phyloP scores from a whole-genome alignment of 1,140 invertebrate species.

The Hyles vespertilio region DNA sequence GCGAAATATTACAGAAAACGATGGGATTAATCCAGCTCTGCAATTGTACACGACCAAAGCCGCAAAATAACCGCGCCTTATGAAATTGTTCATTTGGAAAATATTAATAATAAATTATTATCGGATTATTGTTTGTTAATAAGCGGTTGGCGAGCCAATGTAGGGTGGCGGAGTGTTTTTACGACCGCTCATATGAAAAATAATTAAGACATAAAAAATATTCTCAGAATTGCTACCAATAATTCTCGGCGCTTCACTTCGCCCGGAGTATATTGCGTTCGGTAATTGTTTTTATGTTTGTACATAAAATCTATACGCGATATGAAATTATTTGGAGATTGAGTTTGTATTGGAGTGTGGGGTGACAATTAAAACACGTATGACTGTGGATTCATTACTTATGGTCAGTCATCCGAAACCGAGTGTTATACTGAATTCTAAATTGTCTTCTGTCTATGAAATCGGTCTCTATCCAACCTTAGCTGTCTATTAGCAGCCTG shows the following conservation, averaged over 20 bases:
- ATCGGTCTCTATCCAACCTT: no score
- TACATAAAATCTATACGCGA: background rate
- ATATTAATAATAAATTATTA: conserved; percentile 33
- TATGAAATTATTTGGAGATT: no score
- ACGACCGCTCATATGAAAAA: conserved; percentile 16
- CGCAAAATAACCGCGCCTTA: background rate
- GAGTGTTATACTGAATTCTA: no score
- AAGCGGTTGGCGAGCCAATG: conserved; percentile 10
- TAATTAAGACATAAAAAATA: conserved; percentile 35
- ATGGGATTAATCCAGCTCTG: no score
- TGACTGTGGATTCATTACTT: background rate
- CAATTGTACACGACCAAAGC: no score
- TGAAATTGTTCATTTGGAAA: conserved; percentile 23
- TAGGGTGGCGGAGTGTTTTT: conserved; percentile 14
- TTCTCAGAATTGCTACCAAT: conserved; percentile 20
- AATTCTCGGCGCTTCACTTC: background rate
- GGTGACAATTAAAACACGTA: background rate
- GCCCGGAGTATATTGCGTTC: background rate
- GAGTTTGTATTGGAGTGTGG: no score
- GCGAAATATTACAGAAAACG: no score
- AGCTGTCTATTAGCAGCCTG: no score
- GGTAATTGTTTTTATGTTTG: conserved; percentile 1
- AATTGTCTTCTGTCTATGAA: no score
- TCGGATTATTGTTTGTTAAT: conserved; percentile 32
- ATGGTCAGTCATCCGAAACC: no score